Base-by-base conservation (phyloP, 2,888 invertebrate species). In the Leptarthrus brevirostris region DNA sequence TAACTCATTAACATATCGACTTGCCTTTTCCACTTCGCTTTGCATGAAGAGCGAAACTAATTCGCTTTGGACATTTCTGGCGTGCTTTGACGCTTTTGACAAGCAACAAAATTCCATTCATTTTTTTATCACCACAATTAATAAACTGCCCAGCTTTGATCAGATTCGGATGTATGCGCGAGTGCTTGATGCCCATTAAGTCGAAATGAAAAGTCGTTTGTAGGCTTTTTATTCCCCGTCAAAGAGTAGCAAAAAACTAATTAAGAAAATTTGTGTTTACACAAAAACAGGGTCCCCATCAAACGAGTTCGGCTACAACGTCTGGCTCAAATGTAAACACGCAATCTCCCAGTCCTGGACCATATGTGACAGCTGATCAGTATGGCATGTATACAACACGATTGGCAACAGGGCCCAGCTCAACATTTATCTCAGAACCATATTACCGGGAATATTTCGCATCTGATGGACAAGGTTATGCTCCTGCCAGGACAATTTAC, bases 381-480 rank as follows among this genome's bases (percentile, higher is more conserved):
- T 85, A 85, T 80, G 84, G 84, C 79, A 84, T 85, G 84, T 85
- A 85, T 72, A 81, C 85, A 73, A 81, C 83, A 58, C 81, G 85
- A 34, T 78, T 85, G 75, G 81, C 83, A 53, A 80, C 83, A 47
- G 81, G 82, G 58, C 83, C 83, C 66, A 81, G 83, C 52, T 81
- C 90, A 58, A 87, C 90, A 77, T 91, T 91, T 83, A 87, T 91
- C 78, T 86, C 90, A 79, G 92, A 92, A 81, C 91, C 91, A 77
- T 92, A 94, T 87, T 90, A 93, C 84, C 81, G 86, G 26, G 93
- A 93, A 85, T 93, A 93, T 84, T 93, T 92, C 84, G 89, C 90
- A 71, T 87, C 87, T 47, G 86, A 88, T 64, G 82, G 83, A 53
- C 84, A 83, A 70, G 83, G 84, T 73, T 85, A 85, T 76, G 83